Evolutionary conservation across 2,797 vertebrate genomes (phyloP).

Genomic region (Catharus ustulatus): DNA sequence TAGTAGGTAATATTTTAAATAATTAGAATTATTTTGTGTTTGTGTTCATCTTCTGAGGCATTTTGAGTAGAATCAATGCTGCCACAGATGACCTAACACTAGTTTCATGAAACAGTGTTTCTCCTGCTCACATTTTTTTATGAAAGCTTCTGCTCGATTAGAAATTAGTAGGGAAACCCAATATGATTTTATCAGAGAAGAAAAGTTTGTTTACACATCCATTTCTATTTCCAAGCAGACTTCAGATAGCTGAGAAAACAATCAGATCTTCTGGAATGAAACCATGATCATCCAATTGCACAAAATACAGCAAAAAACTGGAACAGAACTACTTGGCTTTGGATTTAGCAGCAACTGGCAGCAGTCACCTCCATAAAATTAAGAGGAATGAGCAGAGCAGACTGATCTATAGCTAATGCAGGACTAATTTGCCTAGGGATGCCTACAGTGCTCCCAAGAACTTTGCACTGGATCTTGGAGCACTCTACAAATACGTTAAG

Average conservation of each 20-base stretch:
- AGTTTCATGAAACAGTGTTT: background rate
- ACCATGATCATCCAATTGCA: background rate
- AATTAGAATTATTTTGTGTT: background rate
- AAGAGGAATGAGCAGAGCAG: constrained; percentile 2
- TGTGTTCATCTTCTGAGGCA: background rate
- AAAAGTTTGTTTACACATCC: background rate
- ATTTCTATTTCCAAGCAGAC: background rate
- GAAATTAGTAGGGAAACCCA: background rate
- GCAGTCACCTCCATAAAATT: background rate
- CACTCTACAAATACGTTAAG: background rate
- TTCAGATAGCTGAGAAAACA: background rate
- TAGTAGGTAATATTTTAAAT: background rate
- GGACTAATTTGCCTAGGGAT: background rate
- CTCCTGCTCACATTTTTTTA: background rate
- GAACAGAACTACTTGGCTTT: background rate
- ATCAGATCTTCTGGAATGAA: background rate
- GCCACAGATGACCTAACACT: background rate
- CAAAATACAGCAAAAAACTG: background rate
- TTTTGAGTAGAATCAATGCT: background rate
- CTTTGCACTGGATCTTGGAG: background rate
- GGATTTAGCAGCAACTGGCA: background rate
- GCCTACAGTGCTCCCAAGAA: background rate
- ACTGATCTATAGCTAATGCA: background rate
- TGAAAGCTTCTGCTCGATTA: background rate
- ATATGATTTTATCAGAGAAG: background rate